These are phyloP conservation scores for Sebastes vulpes DNA, from an alignment of 2,797 vertebrate genomes.

Conservation along the genomic window DNA sequence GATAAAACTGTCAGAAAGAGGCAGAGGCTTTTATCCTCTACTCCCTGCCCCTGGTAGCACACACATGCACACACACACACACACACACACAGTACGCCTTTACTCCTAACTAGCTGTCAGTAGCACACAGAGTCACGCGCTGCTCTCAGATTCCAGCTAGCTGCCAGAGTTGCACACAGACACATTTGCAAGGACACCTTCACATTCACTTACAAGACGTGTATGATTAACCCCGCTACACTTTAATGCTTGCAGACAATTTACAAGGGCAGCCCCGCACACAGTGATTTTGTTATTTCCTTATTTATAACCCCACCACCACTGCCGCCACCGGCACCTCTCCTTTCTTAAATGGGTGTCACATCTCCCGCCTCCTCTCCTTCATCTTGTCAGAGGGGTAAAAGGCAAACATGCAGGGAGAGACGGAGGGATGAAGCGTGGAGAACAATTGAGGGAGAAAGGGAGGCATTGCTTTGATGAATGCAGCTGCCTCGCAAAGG, in stretches of 20 bases:
- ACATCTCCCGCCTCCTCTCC: constrained; percentile 41
- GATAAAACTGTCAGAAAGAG: constrained; percentile 76
- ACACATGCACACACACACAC: background rate
- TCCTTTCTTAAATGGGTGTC: constrained; percentile 57
- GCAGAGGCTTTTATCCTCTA: constrained; percentile 67
- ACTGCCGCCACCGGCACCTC: background rate
- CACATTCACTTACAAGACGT: constrained; percentile 16
- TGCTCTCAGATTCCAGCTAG: constrained; percentile 16
- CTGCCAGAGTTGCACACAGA: constrained; percentile 1
- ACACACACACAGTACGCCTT: background rate
- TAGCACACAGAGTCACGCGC: constrained; percentile 18
- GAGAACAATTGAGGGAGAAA: constrained; percentile 40
- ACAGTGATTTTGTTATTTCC: constrained; percentile 13
- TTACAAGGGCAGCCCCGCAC: background rate
- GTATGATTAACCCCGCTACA: constrained; percentile 1
- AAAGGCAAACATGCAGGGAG: constrained; percentile 49
- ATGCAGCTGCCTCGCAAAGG: constrained; percentile 67
- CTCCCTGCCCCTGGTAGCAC: constrained; percentile 17
- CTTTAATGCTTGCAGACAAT: background rate
- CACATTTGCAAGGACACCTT: constrained; percentile 48
- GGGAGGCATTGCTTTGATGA: constrained; percentile 63
- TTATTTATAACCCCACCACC: constrained; percentile 29
- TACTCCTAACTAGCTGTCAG: constrained; percentile 36
- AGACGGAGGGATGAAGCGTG: constrained; percentile 17
- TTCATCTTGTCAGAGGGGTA: constrained; percentile 58